Conservation (phyloP, 2,888 invertebrate species). For the Cremastinae sp. region DNA sequence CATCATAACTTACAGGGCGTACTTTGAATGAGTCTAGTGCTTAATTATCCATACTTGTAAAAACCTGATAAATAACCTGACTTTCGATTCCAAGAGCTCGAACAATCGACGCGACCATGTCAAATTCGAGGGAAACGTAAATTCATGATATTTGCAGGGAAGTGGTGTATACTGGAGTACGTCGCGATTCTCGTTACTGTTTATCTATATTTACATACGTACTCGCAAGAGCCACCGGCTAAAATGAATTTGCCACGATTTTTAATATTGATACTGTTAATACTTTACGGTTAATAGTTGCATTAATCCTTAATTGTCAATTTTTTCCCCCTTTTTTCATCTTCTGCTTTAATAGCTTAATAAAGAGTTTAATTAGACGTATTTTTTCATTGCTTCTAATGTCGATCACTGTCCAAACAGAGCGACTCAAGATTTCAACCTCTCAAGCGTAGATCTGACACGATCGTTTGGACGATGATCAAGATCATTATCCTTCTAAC, state of each 20-base stretch:
- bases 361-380: conserved; percentile 48
- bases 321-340: conserved; percentile 16
- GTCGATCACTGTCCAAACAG: conserved; percentile 66
- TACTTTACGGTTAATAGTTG: conserved; percentile 65
- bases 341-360: conserved; percentile 46
- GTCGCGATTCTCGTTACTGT: conserved; percentile 47
- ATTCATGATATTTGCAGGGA: conserved; percentile 42
- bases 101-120: conserved; percentile 10
- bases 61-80: conserved; percentile 44
- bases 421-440: conserved; percentile 26
- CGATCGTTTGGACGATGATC: conserved; percentile 65
- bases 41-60: conserved; percentile 50
- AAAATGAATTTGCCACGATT: conserved; percentile 54
- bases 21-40: conserved; percentile 54
- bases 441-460: conserved; percentile 15
- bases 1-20: conserved; percentile 54
- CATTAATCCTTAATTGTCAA: conserved; percentile 56
- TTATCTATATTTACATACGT: conserved; percentile 60
- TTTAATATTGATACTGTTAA: conserved; percentile 62
- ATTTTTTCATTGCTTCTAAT: conserved; percentile 57
- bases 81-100: conserved; percentile 21
- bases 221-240: conserved; percentile 42
- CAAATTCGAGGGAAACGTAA: conserved; percentile 33
- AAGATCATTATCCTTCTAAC: conserved; percentile 60
- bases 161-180: conserved; percentile 32